Percentiles rank a stretch among this genome's conserved stretches.
phyloP scores from a whole-genome alignment of 2,797 vertebrate genomes.

The Oreortyx pictus region DNA sequence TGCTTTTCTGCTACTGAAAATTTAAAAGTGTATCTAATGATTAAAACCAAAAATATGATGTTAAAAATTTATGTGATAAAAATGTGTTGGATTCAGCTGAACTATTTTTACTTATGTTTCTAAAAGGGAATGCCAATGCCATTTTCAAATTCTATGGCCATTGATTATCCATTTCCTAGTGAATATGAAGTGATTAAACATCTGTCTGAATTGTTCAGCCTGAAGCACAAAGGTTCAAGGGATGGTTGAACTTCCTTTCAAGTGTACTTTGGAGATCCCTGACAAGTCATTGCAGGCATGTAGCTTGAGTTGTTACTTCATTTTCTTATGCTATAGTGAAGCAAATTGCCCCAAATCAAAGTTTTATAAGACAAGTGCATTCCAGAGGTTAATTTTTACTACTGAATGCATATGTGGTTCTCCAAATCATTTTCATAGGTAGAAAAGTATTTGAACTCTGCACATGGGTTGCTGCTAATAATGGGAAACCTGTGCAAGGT shows the following conservation, averaged over 20 bases:
- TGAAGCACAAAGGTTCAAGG: slow-evolving; percentile 49
- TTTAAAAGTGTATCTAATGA: slow-evolving; percentile 59
- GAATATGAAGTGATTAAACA: slow-evolving; percentile 70
- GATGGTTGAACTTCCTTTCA: slow-evolving; percentile 55
- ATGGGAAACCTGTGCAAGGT: slow-evolving; percentile 5
- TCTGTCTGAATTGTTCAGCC: slow-evolving; percentile 61
- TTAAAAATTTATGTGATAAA: slow-evolving; percentile 50
- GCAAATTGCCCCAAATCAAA: slow-evolving; percentile 49
- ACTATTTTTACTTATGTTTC: slow-evolving; percentile 55
- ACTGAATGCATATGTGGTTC: neutral
- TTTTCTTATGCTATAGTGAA: slow-evolving; percentile 44
- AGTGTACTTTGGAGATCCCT: slow-evolving; percentile 35
- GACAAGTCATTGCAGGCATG: slow-evolving; percentile 30
- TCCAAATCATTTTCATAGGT: neutral
- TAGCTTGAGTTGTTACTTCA: slow-evolving; percentile 18
- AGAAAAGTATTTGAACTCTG: slow-evolving; percentile 12
- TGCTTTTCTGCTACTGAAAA: slow-evolving; percentile 50
- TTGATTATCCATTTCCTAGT: slow-evolving; percentile 62
- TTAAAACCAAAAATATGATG: neutral
- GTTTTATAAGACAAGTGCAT: slow-evolving; percentile 50
- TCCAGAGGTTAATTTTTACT: slow-evolving; percentile 45
- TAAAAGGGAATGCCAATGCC: slow-evolving; percentile 27
- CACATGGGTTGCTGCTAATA: slow-evolving; percentile 38
- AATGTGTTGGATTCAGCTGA: slow-evolving; percentile 34
- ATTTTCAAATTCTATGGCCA: slow-evolving; percentile 39